A percentile compares a stretch with the other conserved stretches of the same genome.
Conservation (phyloP, 1,140 invertebrate species). For the Parapsyche elsis region DNA sequence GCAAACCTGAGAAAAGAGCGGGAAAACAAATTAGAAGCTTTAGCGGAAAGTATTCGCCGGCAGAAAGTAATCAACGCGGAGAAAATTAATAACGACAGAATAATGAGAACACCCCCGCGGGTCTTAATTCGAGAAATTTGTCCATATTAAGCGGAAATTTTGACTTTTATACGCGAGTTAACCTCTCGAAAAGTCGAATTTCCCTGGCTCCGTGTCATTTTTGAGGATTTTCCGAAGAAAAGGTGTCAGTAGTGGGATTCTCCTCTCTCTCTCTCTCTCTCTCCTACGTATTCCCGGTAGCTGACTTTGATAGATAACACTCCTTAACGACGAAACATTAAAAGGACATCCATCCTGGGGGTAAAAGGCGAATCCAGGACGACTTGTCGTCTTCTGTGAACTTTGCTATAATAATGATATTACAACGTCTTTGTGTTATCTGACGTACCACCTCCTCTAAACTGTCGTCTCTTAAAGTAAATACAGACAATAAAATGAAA, state of each 20-base stretch:
- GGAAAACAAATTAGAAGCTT: constrained; percentile 18
- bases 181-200: too few relatives aligned
- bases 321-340: constrained; percentile 40
- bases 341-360: constrained; percentile 38
- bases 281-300: background rate
- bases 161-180: background rate
- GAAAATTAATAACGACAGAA: constrained; percentile 22
- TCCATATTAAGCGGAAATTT: constrained; percentile 7
- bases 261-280: background rate
- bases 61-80: constrained; percentile 25
- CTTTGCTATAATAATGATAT: background rate
- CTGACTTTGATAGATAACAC: constrained; percentile 43
- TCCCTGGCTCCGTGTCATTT: too few relatives aligned
- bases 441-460: background rate
- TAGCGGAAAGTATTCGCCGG: background rate
- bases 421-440: background rate
- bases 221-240: too few relatives aligned
- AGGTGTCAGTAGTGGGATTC: background rate
- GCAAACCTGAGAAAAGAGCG: background rate
- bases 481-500: too few relatives aligned
- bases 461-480: too few relatives aligned
- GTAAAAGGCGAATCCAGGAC: background rate
- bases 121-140: constrained; percentile 5
- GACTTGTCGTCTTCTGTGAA: background rate
- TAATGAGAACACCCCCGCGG: background rate